Base-by-base conservation (phyloP, 2,113 vertebrate genomes). In the Meles meles region DNA sequence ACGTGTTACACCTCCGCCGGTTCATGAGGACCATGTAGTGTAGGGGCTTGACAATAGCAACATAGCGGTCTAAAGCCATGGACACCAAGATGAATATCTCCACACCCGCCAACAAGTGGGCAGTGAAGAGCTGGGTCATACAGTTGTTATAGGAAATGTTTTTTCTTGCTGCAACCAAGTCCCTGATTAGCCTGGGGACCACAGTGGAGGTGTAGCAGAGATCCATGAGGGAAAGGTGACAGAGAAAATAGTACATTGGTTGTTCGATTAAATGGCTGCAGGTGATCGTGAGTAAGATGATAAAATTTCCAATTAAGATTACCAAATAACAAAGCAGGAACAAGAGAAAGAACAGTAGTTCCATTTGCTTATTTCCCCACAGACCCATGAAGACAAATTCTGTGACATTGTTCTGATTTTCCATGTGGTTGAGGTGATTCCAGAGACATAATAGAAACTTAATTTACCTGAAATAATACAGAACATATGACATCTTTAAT, bases 271-370 rank as follows among this genome's bases (percentile, higher is more conserved):
- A 14, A 52, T 52, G 90, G 4, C 77, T 97, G 27, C 20, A n/a
- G 42, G 71, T 88, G 88, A 96, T 42, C 0, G 77, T 96, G 79
- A 95, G 5, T 0, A 95, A 18, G 13, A 94, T 52, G 37, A 76
- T 5, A 7, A 69, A 15, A 15, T 95, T 97, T 3, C 93, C 93
- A 59, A 77, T 6, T 31, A 95, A 80, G 25, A 94, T 14, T 0
- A 88, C 42, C 71, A 97, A 47, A 57, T 93, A 97, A 27, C 90
- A 96, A 15, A 97, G 49, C 49, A 96, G 49, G 49, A 97, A 94
- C 2, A 95, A 42, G 42, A 89, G 8, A 7, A 76, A 89, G 44
- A 95, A 82, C 2, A 97, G 5, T 0, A 95, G 76, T 21, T 97
- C 93, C 31, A 71, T 34, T 63, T 92, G 59, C 39, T 47, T 71